Percentiles rank a stretch among this genome's conserved stretches.
These are phyloP conservation scores for Cisticola juncidis DNA, from an alignment of 2,113 vertebrate genomes.

Conservation along the genomic window DNA sequence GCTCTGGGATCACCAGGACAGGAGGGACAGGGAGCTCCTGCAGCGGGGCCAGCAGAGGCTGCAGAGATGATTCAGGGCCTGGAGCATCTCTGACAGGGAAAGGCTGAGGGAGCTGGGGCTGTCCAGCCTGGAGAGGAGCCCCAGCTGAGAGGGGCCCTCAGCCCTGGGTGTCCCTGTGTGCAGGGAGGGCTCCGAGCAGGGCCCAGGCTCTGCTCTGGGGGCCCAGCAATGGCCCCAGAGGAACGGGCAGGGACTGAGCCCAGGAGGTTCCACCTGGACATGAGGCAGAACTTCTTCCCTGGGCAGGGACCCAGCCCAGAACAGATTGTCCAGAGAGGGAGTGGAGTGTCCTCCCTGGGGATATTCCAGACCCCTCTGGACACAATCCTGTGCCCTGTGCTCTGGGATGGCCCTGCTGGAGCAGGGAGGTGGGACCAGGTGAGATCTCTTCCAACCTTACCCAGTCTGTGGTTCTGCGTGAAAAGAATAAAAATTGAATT, in stretches of 20 bases:
- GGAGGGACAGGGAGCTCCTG: neutral
- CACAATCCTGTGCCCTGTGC: neutral
- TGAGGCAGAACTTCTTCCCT: neutral
- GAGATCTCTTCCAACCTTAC: neutral
- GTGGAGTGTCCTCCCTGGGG: neutral
- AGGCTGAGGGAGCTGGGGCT: neutral
- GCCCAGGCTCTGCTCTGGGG: neutral
- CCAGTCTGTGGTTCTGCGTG: neutral
- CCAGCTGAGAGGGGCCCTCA: neutral
- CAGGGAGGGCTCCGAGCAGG: neutral
- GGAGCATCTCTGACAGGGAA: neutral
- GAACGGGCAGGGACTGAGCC: neutral
- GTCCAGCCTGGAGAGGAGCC: neutral
- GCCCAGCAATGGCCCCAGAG: neutral
- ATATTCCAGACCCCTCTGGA: accelerated
- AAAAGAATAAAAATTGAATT: neutral
- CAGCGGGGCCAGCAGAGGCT: too few relatives aligned
- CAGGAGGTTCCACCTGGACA: neutral
- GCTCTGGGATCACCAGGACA: neutral
- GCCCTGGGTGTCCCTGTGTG: neutral
- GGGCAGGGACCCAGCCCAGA: accelerated
- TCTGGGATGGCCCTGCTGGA: neutral
- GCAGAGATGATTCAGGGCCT: neutral
- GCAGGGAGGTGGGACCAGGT: neutral
- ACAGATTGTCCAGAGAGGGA: neutral